Conservation (phyloP, 2,888 invertebrate species). For the Aricia artaxerxes region DNA sequence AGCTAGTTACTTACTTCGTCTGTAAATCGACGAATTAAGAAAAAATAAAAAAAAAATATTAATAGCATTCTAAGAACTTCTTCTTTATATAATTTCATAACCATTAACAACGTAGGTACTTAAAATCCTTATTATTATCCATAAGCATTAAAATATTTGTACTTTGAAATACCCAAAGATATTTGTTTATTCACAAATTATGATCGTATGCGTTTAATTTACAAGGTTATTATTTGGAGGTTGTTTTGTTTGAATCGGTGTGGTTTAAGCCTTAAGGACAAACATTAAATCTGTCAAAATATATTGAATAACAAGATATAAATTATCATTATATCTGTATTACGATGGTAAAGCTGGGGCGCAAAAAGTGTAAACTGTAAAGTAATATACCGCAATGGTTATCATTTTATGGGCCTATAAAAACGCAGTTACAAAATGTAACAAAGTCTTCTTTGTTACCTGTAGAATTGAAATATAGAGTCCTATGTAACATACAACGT, state of each 20-base stretch:
- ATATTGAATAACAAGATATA: not conserved
- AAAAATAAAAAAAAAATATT: too few relatives aligned
- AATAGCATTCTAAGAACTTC: too few relatives aligned
- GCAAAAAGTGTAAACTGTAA: not conserved
- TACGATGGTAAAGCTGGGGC: not conserved
- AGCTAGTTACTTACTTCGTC: too few relatives aligned
- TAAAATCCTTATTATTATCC: not conserved
- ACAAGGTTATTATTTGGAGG: not conserved
- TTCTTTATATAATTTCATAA: too few relatives aligned
- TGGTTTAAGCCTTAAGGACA: not conserved
- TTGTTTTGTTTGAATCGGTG: not conserved
- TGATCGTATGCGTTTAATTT: not conserved
- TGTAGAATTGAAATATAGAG: not conserved
- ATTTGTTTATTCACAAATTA: conserved; percentile 1
- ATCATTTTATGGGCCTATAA: not conserved
- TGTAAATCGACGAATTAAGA: too few relatives aligned
- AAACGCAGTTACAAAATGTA: not conserved
- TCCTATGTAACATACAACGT: not conserved
- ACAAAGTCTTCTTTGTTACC: not conserved
- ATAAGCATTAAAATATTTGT: not conserved
- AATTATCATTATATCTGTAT: not conserved
- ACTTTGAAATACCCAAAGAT: not conserved
- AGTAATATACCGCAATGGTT: not conserved
- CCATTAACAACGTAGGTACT: too few relatives aligned
- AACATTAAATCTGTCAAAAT: conserved; percentile 4